Base-by-base conservation (phyloP, 2,113 vertebrate genomes). In the Nibea albiflora region DNA sequence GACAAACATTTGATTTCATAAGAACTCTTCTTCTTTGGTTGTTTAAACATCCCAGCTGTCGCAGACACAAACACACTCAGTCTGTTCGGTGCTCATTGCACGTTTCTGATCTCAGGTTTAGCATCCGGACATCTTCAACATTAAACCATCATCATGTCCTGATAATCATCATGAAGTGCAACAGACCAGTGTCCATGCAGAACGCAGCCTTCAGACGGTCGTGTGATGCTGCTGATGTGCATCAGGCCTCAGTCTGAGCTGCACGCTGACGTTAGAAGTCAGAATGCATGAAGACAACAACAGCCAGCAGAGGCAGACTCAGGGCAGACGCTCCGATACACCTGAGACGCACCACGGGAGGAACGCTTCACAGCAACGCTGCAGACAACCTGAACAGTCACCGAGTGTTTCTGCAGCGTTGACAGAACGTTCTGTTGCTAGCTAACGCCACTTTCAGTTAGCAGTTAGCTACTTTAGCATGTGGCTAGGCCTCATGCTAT, bases 241-340 rank as follows among this genome's bases (percentile, higher is more conserved):
- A 52, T 83, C 62, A 1, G 31, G 11, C 11, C 5, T 26, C 24
- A 11, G 4, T 39, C 39, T 69, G n/a, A 52, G 50, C 24, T 44
- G 35, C 46, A 80, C 10, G 78, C 85, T 54, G 14, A 47, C 67
- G 52, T 26, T 1, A 46, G 15, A 65, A 80, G 2, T 0, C 77
- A 78, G 74, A 68, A 86, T 11, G 81, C 89, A 47, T 81, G 77
- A 87, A 69, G 47, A 80, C 31, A 42, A 66, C 35, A 20, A 64
- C 19, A 42, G 64, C 5, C 17, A 53, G 57, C 50, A 22, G 24
- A 64, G 63, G 46, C n/a, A 63, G 16, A 20, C 57, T 0, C 5
- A 54, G 53, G 49, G 65, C 66, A 72, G 47, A 28, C 10, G 3
- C 16, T 11, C 35, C 2, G 6, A 61, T 7, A 0, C 35, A 62